A percentile compares a stretch with the other conserved stretches of the same genome.
Conservation (phyloP, 2,113 vertebrate genomes). For the Dasyornis broadbenti region DNA sequence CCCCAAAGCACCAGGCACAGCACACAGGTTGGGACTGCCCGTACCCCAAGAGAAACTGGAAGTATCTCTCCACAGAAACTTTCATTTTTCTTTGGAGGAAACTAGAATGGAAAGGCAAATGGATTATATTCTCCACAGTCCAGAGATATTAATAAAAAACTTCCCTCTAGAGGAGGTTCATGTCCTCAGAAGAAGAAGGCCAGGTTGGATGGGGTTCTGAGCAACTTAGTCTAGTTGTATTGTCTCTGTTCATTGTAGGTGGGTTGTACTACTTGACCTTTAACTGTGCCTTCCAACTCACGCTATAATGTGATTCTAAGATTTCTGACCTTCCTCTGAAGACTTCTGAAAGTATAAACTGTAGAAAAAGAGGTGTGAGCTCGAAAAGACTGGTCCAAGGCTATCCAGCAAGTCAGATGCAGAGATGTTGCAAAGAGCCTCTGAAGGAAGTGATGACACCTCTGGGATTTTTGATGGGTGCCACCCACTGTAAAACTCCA, state of each 20-base stretch:
- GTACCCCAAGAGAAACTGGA: not conserved
- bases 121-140: not conserved
- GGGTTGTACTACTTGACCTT: not conserved
- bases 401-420: not conserved
- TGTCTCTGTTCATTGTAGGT: not conserved
- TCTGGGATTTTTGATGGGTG: not conserved
- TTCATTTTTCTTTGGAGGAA: not conserved
- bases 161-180: not conserved
- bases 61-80: not conserved
- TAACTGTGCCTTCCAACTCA: not conserved
- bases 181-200: not conserved
- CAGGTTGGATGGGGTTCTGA: not conserved
- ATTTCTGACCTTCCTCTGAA: not conserved
- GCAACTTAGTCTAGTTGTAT: not conserved
- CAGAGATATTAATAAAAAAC: not conserved
- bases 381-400: not conserved
- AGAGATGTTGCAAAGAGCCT: not conserved
- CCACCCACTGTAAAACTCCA: not conserved
- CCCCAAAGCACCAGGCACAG: not conserved
- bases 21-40: not conserved
- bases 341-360: not conserved
- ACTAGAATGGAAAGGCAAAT: not conserved
- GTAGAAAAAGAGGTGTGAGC: not conserved
- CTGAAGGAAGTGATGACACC: not conserved
- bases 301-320: not conserved